Conservation (phyloP, 2,888 invertebrate genomes). For the Limnephilus rhombicus region DNA sequence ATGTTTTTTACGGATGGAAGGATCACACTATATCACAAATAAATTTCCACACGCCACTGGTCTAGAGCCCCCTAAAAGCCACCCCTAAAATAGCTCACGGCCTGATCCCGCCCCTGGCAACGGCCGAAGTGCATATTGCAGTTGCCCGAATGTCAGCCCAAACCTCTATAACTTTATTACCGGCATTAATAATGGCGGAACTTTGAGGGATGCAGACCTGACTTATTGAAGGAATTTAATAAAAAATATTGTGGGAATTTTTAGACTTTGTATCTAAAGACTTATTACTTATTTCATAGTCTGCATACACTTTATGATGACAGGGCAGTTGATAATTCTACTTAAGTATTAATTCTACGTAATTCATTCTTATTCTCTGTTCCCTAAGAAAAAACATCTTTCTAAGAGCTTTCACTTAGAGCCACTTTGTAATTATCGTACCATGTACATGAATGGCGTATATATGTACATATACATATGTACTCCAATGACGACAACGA, state of each 20-base stretch:
- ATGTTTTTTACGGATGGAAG: no score
- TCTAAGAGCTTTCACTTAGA: no score
- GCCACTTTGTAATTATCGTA: no score
- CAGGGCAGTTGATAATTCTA: not conserved
- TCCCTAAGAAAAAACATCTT: no score
- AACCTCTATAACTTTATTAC: constrained; percentile 6
- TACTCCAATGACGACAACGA: no score
- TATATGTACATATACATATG: no score
- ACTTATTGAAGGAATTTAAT: not conserved
- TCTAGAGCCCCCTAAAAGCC: not conserved
- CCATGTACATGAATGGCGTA: no score
- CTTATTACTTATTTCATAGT: not conserved
- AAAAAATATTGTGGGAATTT: not conserved
- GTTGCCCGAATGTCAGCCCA: constrained; percentile 41
- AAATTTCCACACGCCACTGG: not conserved
- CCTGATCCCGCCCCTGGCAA: constrained; percentile 1
- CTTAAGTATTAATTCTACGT: no score
- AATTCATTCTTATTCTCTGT: no score
- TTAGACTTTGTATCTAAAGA: not conserved
- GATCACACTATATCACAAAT: not conserved
- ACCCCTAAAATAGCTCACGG: constrained; percentile 27
- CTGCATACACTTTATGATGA: not conserved
- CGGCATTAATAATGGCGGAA: not conserved
- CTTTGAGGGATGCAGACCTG: not conserved
- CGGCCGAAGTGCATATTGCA: constrained; percentile 46